A percentile compares a stretch with the other conserved stretches of the same genome.
These are phyloP conservation scores for Ammodramus savannarum DNA, from an alignment of 2,113 vertebrate genomes.

Conservation along the genomic window DNA sequence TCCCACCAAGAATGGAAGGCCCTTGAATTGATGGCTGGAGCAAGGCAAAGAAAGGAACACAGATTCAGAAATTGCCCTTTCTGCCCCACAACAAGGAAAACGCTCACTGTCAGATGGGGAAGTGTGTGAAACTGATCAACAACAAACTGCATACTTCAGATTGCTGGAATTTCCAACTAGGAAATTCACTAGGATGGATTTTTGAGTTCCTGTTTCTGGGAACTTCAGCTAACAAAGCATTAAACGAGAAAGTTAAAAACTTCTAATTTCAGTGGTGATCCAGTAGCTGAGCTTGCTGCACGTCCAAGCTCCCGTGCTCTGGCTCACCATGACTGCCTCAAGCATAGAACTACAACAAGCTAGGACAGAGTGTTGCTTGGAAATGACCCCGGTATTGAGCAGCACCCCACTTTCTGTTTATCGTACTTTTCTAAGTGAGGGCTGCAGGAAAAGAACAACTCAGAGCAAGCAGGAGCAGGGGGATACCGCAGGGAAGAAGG, in stretches of 20 bases:
- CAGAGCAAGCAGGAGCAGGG: not conserved
- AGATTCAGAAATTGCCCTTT: not conserved
- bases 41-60: not conserved
- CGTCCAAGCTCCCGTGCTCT: rapidly evolving
- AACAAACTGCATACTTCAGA: not conserved
- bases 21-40: not conserved
- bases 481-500: not conserved
- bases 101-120: rapidly evolving
- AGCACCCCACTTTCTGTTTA: not conserved
- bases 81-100: not conserved
- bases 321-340: not conserved
- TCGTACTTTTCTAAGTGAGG: not conserved
- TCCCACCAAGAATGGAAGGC: not conserved
- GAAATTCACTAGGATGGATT: not conserved
- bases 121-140: rapidly evolving
- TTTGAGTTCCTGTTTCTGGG: not conserved
- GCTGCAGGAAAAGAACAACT: not conserved
- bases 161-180: not conserved
- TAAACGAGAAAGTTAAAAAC: not conserved
- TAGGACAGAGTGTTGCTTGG: rapidly evolving
- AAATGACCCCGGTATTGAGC: not conserved
- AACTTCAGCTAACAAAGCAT: not conserved
- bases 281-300: not conserved
- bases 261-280: not conserved
- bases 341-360: not conserved